These are phyloP conservation scores for Musca vetustissima DNA, from an alignment of 1,140 invertebrate genomes.

Conservation along the genomic window DNA sequence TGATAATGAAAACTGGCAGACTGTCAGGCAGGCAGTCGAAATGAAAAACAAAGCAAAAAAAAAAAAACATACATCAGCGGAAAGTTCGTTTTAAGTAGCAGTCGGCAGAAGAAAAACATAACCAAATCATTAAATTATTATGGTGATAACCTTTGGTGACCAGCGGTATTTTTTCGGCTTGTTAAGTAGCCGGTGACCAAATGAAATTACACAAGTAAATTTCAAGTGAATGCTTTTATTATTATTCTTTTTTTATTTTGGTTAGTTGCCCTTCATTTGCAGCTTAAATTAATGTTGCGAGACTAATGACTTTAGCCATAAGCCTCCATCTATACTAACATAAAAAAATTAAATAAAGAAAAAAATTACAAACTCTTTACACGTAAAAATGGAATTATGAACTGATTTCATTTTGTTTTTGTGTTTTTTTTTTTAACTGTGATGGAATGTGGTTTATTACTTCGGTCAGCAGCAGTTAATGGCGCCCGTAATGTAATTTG, in stretches of 20 bases:
- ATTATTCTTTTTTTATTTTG: no score
- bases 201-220: no score
- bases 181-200: neutral
- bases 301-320: no score
- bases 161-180: neutral
- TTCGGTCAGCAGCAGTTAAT: no score
- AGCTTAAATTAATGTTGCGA: neutral
- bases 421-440: neutral
- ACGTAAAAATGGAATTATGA: neutral
- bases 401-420: conserved; percentile 20
- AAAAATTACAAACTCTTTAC: conserved; percentile 1
- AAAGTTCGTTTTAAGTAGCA: conserved; percentile 6
- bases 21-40: no score
- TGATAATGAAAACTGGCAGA: no score
- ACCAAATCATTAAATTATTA: conserved; percentile 14
- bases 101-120: neutral
- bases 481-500: conserved; percentile 17
- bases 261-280: neutral
- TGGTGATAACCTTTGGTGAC: conserved; percentile 13
- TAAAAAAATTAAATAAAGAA: neutral
- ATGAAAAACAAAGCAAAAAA: no score
- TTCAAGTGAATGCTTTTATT: no score
- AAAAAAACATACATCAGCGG: no score
- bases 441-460: neutral
- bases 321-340: no score